Evolutionary conservation across 1,140 invertebrate genomes (phyloP), one percentile per base, ranked within the genome.

Genomic region (Gryon sp.): DNA sequence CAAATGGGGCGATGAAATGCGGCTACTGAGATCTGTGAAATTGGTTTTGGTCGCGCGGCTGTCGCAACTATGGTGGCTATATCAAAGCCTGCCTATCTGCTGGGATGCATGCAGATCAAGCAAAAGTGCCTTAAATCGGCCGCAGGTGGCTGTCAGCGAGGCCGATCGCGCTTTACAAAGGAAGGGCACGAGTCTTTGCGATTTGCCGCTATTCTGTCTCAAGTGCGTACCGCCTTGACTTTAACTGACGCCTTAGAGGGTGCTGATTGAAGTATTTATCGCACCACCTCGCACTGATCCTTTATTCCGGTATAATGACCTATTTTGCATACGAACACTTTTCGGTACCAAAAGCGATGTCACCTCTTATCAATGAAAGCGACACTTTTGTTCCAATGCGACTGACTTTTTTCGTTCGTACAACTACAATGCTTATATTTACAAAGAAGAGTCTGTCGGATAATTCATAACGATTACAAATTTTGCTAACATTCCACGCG

Each of bases 181-280:
- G 80, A 83, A 82, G 80, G 81, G 82, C 69, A 63, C 59, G 74
- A 26, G 63, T 78, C 84, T 88, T 87, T 85, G 84, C 77, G 65
- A 78, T 70, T 83, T 78, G 80, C 85, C 86, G 86, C 83, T 79
- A 50, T 80, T 74, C 82, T 83, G 81, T 83, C 83, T 69, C 40
- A 36, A 55, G 66, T 32, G 53, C 73, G 59, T 55, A 80, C 69
- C 76, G 78, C 73, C 69, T 45, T 82, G 82, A 85, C 81, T 80
- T 84, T 87, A 86, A 87, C 85, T 87, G 85, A 87, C 85, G 83
- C 84, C 84, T 85, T 82, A 86, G 83, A 86, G 83, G 81, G 82
- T 79, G 69, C 84, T 87, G 86, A 86, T 87, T 82, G 86, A 87
- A 87, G 84, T 87, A 87, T 87, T 87, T 87, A 87, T 87, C 86